A percentile compares a stretch with the other conserved stretches of the same genome.
Conservation (phyloP, 2,797 vertebrate species). For the Manis pentadactyla region DNA sequence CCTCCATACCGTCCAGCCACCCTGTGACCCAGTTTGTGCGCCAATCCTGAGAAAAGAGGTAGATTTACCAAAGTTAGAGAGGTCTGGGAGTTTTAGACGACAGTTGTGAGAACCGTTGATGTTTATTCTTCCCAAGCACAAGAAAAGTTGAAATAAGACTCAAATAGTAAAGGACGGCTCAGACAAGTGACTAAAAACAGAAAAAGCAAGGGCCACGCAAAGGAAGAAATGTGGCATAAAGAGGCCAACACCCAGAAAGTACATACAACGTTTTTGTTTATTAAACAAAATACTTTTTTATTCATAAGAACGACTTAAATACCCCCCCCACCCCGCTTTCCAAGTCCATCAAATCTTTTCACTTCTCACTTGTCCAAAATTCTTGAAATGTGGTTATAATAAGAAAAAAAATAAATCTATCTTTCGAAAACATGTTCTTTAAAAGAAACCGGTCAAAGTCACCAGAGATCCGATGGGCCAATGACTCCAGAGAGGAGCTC, state of each 20-base stretch:
- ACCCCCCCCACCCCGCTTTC: slow-evolving; percentile 35
- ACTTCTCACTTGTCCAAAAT: slow-evolving; percentile 35
- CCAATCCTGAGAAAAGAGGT: not conserved
- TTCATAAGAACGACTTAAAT: slow-evolving; percentile 71
- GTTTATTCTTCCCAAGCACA: not conserved
- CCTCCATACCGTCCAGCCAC: not conserved
- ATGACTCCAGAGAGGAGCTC: not conserved
- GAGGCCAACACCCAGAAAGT: not conserved
- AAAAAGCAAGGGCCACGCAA: fast-evolving
- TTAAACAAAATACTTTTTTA: slow-evolving; percentile 38
- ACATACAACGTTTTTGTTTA: slow-evolving; percentile 31
- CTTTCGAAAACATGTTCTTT: not conserved
- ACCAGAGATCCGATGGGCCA: not conserved
- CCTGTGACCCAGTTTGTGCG: not conserved
- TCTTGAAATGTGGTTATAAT: slow-evolving; percentile 38
- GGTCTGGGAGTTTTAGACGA: not conserved
- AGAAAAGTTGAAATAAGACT: not conserved
- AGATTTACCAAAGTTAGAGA: not conserved
- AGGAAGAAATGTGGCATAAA: not conserved
- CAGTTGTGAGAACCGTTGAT: not conserved
- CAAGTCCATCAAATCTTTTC: slow-evolving; percentile 11
- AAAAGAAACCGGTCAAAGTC: not conserved
- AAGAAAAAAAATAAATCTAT: not conserved
- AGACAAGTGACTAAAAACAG: not conserved
- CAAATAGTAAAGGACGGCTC: not conserved